Conservation (phyloP, 2,888 invertebrate genomes). For the Plebejus argus region DNA sequence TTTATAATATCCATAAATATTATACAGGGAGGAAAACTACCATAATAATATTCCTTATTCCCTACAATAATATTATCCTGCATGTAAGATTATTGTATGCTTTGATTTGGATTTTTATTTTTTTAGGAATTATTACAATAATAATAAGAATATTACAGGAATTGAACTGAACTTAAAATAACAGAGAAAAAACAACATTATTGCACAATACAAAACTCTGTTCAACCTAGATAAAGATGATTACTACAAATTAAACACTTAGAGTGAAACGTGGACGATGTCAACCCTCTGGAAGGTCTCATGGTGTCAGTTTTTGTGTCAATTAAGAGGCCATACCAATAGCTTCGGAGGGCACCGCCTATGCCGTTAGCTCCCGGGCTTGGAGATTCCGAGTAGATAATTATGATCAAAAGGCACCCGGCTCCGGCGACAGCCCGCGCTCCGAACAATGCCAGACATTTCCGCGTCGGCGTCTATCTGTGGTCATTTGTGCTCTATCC, state of each 20-base stretch:
- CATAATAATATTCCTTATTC: too few relatives aligned
- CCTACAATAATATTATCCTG: too few relatives aligned
- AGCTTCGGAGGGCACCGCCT: constrained; percentile 37
- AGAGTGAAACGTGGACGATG: not conserved
- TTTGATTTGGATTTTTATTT: too few relatives aligned
- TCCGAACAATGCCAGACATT: not conserved
- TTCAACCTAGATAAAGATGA: not conserved
- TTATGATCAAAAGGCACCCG: constrained; percentile 40
- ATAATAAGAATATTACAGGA: too few relatives aligned
- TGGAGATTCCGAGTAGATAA: constrained; percentile 33
- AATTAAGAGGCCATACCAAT: constrained; percentile 40
- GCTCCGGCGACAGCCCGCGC: not conserved
- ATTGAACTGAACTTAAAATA: too few relatives aligned
- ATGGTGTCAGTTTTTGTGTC: constrained; percentile 41
- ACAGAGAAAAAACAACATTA: too few relatives aligned
- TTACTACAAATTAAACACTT: not conserved
- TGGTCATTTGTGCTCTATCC: not conserved
- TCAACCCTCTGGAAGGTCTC: constrained; percentile 34
- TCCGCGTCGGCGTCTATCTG: not conserved
- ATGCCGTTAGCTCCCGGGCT: constrained; percentile 39
- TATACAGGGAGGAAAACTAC: too few relatives aligned
- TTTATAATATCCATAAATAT: too few relatives aligned
- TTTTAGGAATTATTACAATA: too few relatives aligned
- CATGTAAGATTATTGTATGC: too few relatives aligned
- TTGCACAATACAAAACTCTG: too few relatives aligned